A percentile compares a stretch with the other conserved stretches of the same genome.
Conservation (phyloP, 2,113 vertebrate species). For the Cyprinodon brontotheroides region DNA sequence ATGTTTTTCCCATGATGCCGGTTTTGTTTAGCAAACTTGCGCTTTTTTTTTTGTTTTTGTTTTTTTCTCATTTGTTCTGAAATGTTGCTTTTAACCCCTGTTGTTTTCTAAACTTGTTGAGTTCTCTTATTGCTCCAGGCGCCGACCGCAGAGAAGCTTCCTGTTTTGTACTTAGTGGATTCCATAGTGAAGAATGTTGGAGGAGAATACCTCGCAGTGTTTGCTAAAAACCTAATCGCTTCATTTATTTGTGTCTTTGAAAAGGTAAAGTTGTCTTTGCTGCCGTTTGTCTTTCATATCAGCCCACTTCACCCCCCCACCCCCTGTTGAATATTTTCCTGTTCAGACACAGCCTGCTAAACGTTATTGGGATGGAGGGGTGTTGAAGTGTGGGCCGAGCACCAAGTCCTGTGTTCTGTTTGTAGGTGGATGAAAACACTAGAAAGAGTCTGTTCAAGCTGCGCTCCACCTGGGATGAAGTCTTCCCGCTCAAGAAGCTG, state of each 20-base stretch:
- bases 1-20: conserved; percentile 15
- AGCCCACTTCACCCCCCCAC: conserved; percentile 32
- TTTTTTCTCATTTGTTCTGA: conserved; percentile 44
- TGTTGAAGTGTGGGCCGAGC: conserved; percentile 31
- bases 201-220: conserved; percentile 98
- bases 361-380: conserved; percentile 23
- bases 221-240: conserved; percentile 99
- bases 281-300: conserved; percentile 37
- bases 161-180: conserved; percentile 99
- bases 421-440: conserved; percentile 98
- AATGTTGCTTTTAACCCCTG: conserved; percentile 75
- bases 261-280: conserved; percentile 90
- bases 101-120: conserved; percentile 96
- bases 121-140: conserved; percentile 98
- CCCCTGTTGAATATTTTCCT: conserved; percentile 56
- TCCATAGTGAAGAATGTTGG: conserved; percentile 99
- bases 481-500: conserved; percentile 96
- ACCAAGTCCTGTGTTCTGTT: conserved; percentile 88
- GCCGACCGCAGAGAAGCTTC: conserved; percentile 94
- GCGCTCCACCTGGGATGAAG: conserved; percentile 98
- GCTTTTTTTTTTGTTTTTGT: neutral
- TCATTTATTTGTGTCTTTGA: conserved; percentile 99
- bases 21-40: neutral
- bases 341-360: conserved; percentile 24
- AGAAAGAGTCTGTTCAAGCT: conserved; percentile 99